These are phyloP conservation scores for Pediacus dermestoides DNA, from an alignment of 2,888 invertebrate species.

Conservation along the genomic window DNA sequence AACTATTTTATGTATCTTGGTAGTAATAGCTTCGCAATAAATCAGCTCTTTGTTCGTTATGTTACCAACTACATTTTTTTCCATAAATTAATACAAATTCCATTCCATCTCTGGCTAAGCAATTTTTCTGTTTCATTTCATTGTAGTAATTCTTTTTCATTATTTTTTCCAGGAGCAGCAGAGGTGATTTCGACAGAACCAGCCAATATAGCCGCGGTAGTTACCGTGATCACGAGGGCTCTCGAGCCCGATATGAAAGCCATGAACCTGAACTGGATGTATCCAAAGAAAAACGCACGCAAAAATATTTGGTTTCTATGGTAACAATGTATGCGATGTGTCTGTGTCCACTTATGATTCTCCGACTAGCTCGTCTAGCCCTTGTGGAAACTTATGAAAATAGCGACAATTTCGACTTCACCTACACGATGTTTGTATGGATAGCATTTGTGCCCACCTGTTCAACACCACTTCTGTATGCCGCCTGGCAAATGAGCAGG, in stretches of 20 bases:
- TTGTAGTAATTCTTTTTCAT: too few relatives aligned
- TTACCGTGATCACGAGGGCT: constrained; percentile 34
- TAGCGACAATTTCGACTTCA: constrained; percentile 63
- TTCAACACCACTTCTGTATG: constrained; percentile 63
- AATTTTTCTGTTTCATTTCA: too few relatives aligned
- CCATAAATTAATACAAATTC: too few relatives aligned
- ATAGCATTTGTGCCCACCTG: constrained; percentile 66
- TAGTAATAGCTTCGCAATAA: too few relatives aligned
- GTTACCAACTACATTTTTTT: too few relatives aligned
- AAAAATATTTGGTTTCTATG: constrained; percentile 65
- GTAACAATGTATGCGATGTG: constrained; percentile 63
- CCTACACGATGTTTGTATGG: constrained; percentile 67
- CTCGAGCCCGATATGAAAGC: constrained; percentile 49
- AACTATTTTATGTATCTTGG: too few relatives aligned
- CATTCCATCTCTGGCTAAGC: too few relatives aligned
- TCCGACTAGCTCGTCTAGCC: constrained; percentile 59
- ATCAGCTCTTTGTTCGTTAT: too few relatives aligned
- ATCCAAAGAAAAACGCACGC: constrained; percentile 61
- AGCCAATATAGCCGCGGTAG: constrained; percentile 41
- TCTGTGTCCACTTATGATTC: constrained; percentile 62
- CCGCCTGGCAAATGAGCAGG: constrained; percentile 63
- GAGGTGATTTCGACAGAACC: constrained; percentile 39
- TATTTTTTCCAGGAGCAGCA: constrained; percentile 34
- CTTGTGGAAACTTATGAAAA: constrained; percentile 68
- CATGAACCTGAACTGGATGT: constrained; percentile 58